These are phyloP conservation scores for Hemicordylus capensis DNA, from an alignment of 2,113 vertebrate genomes.

Conservation along the genomic window DNA sequence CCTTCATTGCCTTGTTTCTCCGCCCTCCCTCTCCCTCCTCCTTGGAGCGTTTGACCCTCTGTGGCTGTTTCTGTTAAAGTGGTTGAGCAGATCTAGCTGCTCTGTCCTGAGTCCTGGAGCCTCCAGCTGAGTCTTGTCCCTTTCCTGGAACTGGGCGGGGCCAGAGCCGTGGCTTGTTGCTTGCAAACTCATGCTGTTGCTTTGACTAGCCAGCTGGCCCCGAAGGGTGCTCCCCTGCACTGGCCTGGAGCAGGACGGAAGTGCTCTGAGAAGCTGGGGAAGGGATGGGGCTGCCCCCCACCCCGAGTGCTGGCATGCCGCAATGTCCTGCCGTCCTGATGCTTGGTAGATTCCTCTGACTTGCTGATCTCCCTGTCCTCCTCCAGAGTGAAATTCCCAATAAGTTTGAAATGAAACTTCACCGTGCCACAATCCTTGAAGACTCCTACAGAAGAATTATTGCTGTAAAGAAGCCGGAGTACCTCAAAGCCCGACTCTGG, in stretches of 20 bases:
- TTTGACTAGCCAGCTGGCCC: not conserved
- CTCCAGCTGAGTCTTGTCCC: too few species aligned
- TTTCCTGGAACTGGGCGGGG: too few species aligned
- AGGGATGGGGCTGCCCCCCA: too few species aligned
- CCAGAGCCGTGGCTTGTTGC: too few species aligned
- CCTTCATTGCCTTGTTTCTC: too few species aligned
- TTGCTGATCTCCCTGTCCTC: not conserved
- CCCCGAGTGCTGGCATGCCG: too few species aligned
- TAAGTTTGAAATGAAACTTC: constrained; percentile 95
- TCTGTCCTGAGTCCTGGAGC: too few species aligned
- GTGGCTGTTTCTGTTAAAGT: too few species aligned
- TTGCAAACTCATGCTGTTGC: too few species aligned
- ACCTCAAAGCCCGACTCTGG: constrained; percentile 96
- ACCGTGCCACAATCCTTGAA: constrained; percentile 88
- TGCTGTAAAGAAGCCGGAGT: constrained; percentile 88
- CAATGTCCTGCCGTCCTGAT: not conserved
- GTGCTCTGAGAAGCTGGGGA: not conserved
- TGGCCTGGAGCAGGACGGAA: not conserved
- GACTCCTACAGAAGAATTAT: constrained; percentile 95
- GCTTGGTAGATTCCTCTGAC: not conserved
- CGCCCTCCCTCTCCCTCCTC: too few species aligned
- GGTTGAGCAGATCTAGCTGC: too few species aligned
- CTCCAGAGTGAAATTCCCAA: constrained; percentile 93
- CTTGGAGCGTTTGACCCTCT: too few species aligned
- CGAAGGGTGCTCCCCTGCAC: not conserved